Base-by-base conservation (phyloP, 1,140 invertebrate genomes). In the Cydia strobilella region DNA sequence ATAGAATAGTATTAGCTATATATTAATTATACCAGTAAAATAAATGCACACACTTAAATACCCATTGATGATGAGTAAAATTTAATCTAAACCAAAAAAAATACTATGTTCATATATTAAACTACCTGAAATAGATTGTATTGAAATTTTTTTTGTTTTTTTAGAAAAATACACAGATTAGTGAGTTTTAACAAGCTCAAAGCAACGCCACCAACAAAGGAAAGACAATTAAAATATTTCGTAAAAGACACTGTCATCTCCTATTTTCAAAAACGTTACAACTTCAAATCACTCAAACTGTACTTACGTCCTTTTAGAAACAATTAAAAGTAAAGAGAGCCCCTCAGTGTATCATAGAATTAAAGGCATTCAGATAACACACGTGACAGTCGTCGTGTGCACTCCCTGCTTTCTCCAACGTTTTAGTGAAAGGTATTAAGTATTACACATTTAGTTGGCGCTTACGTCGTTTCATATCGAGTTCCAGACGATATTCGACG, bases 361-460 rank as follows among this genome's bases (percentile, higher is more conserved):
- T 69, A 69, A 69, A 65, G 63, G 27, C 31, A 31, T 35, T n/a
- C 63, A 31, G 65, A 69, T 69, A 69, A 69, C 31, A 35, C 65
- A 35, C 63, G 65, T 69, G 65, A 69, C 65, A 69, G 31, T 69
- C 42, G 65, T 39, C 65, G 15, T 10, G 10, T 59, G 54, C 54
- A 59, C 54, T 23, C 54, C 20, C 18, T 7, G 51, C 9, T 23
- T 10, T 23, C 9, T 23, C 54, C 4, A 45, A 45, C 13, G 1
- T 45, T 45, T 15, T 3, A 45, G 3, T 45, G 15, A 45, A 45
- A 45, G 42, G 3, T 13, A 12, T 45, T 45, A 45, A 15, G 12
- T 45, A 45, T 45, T 45, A 13, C 12, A 45, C 12, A 0, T 0
- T 45, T 45, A 12, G 12, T 45, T 13, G 42, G 42, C 42, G 13